phyloP scores from a whole-genome alignment of 2,113 vertebrate species.

The Zootoca vivipara region DNA sequence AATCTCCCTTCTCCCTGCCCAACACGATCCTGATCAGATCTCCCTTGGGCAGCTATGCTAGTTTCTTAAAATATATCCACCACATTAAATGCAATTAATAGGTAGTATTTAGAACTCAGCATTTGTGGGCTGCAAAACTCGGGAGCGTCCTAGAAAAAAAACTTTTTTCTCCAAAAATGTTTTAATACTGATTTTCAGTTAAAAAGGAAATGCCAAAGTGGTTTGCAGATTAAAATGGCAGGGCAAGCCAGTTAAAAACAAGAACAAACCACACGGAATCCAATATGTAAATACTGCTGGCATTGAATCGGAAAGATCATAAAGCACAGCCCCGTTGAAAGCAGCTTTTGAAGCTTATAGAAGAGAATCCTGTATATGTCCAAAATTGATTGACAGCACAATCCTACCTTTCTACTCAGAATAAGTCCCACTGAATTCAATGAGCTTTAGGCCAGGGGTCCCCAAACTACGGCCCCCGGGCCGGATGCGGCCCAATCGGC shows the following conservation, averaged over 20 bases:
- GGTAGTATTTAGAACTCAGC: not conserved
- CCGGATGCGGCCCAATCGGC: no score
- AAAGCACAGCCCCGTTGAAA: not conserved
- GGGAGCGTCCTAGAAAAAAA: not conserved
- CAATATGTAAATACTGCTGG: not conserved
- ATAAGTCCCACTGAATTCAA: no score
- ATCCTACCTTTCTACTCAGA: no score
- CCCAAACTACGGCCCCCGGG: no score
- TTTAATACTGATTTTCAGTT: not conserved
- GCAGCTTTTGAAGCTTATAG: not conserved
- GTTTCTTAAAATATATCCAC: not conserved
- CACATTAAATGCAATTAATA: not conserved
- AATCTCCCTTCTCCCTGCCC: not conserved
- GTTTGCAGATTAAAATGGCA: not conserved
- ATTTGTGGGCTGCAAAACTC: not conserved
- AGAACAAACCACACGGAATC: not conserved
- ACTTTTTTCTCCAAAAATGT: no score
- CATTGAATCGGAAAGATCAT: no score
- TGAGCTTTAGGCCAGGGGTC: no score
- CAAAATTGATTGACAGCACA: not conserved
- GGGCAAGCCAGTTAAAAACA: not conserved
- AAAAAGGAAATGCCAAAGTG: not conserved
- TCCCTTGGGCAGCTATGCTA: not conserved
- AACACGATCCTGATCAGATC: not conserved
- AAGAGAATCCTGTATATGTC: not conserved